Percentiles rank a stretch among this genome's conserved stretches.
Conservation (phyloP, 1,140 invertebrate genomes). For the Pogonomyrmex californicus region DNA sequence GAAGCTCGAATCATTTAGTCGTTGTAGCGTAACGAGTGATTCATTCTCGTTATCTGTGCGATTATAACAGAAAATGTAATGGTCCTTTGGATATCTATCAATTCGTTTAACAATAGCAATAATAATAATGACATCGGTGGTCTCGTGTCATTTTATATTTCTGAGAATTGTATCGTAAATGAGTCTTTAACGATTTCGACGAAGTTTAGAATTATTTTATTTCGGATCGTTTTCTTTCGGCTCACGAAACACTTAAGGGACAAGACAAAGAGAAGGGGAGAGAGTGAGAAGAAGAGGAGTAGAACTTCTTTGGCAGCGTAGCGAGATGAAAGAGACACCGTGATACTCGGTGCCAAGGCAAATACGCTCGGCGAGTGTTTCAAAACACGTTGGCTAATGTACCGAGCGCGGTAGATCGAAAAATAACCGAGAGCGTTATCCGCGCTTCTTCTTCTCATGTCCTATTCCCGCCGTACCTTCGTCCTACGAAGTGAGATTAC, state of each 20-base stretch:
- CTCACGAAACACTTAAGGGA: slow-evolving; percentile 18
- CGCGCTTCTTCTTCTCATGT: slow-evolving; percentile 51
- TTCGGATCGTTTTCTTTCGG: slow-evolving; percentile 55
- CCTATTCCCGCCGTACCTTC: slow-evolving; percentile 32
- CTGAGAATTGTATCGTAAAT: slow-evolving; percentile 75
- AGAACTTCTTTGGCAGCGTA: slow-evolving; percentile 59
- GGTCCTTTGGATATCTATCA: slow-evolving; percentile 37
- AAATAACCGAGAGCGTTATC: slow-evolving; percentile 80
- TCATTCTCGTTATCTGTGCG: not conserved
- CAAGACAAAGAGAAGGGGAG: slow-evolving; percentile 7
- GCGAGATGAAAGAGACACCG: slow-evolving; percentile 83
- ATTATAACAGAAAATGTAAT: slow-evolving; percentile 42
- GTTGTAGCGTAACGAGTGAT: slow-evolving; percentile 42
- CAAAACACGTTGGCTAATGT: slow-evolving; percentile 86
- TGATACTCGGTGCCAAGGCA: slow-evolving; percentile 83
- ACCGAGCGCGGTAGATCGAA: slow-evolving; percentile 81
- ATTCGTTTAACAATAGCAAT: slow-evolving; percentile 5
- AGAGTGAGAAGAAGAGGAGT: slow-evolving; percentile 62
- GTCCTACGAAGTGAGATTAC: slow-evolving; percentile 47
- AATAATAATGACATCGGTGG: not conserved
- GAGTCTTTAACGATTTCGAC: slow-evolving; percentile 69
- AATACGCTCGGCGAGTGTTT: slow-evolving; percentile 85
- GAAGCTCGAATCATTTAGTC: slow-evolving; percentile 20
- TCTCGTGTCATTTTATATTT: not conserved
- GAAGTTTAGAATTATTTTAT: slow-evolving; percentile 51